Evolutionary conservation across 2,888 invertebrate species (phyloP).

Genomic region (Chrysodeixis includens): DNA sequence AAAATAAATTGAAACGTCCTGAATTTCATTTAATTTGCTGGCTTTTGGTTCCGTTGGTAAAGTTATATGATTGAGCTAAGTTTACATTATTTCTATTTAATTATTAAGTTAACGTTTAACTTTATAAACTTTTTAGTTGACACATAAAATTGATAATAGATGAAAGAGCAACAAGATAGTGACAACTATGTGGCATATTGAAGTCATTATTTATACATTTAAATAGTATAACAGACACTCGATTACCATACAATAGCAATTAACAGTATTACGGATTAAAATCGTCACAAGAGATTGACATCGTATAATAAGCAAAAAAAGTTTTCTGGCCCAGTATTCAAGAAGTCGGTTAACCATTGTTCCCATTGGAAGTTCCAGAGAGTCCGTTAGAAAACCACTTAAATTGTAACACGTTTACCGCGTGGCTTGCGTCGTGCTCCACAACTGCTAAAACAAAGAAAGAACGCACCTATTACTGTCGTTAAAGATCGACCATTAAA

Average conservation of each 20-base stretch:
- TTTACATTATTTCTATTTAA: not conserved
- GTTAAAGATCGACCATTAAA: constrained; percentile 81
- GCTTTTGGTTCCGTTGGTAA: not conserved
- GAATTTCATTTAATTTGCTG: not conserved
- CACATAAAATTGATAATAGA: not conserved
- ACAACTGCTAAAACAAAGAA: constrained; percentile 75
- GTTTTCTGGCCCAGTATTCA: constrained; percentile 33
- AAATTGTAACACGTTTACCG: constrained; percentile 53
- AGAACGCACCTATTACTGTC: constrained; percentile 71
- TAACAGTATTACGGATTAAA: constrained; percentile 10
- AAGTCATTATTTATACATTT: too few species aligned
- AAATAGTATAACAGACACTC: not conserved
- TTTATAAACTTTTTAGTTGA: not conserved
- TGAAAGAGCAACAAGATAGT: not conserved
- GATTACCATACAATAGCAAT: constrained; percentile 15
- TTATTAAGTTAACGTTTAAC: not conserved
- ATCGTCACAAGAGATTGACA: constrained; percentile 21
- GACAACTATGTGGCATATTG: not conserved
- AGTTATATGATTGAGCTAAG: too few species aligned
- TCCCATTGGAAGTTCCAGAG: constrained; percentile 32
- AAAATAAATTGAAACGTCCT: not conserved
- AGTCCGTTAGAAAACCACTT: constrained; percentile 53
- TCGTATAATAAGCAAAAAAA: constrained; percentile 32
- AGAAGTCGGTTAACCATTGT: constrained; percentile 46
- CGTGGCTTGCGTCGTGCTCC: constrained; percentile 48